Evolutionary conservation across 2,113 vertebrate species (phyloP).

Genomic region (Brachyhypopomus occidentalis): DNA sequence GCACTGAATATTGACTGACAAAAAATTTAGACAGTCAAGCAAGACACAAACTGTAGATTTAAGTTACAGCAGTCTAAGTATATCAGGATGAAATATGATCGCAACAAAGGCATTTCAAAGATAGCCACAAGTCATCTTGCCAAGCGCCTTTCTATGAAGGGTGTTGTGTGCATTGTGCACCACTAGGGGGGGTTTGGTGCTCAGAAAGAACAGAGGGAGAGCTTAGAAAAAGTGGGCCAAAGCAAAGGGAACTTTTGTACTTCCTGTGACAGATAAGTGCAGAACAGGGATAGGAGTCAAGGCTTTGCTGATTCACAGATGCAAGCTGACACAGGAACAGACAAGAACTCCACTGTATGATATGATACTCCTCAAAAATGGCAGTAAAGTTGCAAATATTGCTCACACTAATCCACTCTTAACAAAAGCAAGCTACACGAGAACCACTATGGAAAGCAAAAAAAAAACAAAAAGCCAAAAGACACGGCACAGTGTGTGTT

Average conservation of each 20-base stretch:
- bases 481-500: not conserved
- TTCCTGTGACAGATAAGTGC: slow-evolving; percentile 72
- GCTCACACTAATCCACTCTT: not conserved
- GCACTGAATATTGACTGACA: not conserved
- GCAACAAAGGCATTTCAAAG: not conserved
- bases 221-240: slow-evolving; percentile 50
- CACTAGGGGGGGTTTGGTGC: slow-evolving; percentile 70
- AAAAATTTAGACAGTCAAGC: not conserved
- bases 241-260: slow-evolving; percentile 64
- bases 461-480: no score
- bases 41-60: not conserved
- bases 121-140: not conserved
- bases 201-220: slow-evolving; percentile 35
- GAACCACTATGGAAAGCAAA: no score
- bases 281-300: slow-evolving; percentile 65
- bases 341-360: slow-evolving; percentile 45
- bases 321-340: slow-evolving; percentile 46
- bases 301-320: slow-evolving; percentile 59
- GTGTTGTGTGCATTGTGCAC: not conserved
- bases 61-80: not conserved
- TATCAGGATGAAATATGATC: not conserved
- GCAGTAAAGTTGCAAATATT: slow-evolving; percentile 9
- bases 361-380: slow-evolving; percentile 32
- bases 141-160: not conserved
- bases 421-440: not conserved